Evolutionary conservation across 2,113 vertebrate genomes (phyloP), one percentile per base, ranked within the genome.

Genomic region (Oryzias celebensis): DNA sequence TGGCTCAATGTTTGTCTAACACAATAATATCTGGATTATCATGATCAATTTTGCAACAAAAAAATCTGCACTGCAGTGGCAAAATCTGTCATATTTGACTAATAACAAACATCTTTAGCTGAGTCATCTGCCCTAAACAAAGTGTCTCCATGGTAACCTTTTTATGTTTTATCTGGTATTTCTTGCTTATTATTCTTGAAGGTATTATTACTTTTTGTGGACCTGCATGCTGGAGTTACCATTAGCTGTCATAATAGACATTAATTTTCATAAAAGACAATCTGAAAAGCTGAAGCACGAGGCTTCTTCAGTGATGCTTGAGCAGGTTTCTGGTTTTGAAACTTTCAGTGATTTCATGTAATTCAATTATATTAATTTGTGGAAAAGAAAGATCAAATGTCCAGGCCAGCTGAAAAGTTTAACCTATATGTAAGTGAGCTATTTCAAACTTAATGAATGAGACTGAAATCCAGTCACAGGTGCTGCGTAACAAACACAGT

Each of bases 81-180:
- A 5, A 45, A 52, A 54, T 15, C 52, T 23, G 47, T 22, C 16
- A 58, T 62, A 26, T 78, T 62, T 73, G 49, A 71, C 28, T 52
- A 68, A 61, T 51, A 61, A 51, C 36, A 81, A 52, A 68, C 68
- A 53, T 55, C 50, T 36, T 68, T 49, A 54, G 7, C 52, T 84
- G 73, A 80, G 62, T 81, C 77, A 81, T 41, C 70, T 70, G 55
- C 65, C 73, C 54, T 73, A 28, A 55, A 47, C 42, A 70, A 70
- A 73, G 23, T 62, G 76, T 87, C 74, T 84, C 83, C 66, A 85
- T 84, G 63, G 65, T 52, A 81, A 87, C 82, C 44, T 65, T 62
- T 28, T 85, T 73, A 76, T 71, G 79, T 80, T 58, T 44, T 72
- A 50, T 49, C 56, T 70, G 71, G 53, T 50, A 26, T 48, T 59